Percentiles rank a stretch among this genome's conserved stretches.
Evolutionary conservation across 2,888 invertebrate species (phyloP).

Genomic region (Thera obeliscata): DNA sequence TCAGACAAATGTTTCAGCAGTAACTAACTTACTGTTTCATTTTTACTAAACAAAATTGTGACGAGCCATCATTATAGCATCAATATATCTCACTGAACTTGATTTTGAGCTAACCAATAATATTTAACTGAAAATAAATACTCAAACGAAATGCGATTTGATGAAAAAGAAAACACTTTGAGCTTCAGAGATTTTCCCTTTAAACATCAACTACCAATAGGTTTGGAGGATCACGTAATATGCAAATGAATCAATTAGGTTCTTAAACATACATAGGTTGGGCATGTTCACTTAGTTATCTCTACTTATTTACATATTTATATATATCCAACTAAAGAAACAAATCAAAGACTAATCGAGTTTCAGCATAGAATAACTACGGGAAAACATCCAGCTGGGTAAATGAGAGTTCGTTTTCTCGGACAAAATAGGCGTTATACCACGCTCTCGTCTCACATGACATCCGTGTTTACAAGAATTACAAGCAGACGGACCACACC

Average conservation of each 20-base stretch:
- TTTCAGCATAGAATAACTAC: neutral
- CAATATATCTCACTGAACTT: neutral
- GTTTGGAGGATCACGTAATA: too few species aligned
- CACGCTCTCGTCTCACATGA: slow-evolving; percentile 52
- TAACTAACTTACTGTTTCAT: slow-evolving; percentile 14
- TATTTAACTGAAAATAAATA: too few species aligned
- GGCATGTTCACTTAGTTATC: too few species aligned
- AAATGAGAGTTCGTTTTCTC: slow-evolving; percentile 31
- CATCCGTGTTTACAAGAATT: slow-evolving; percentile 68
- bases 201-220: too few species aligned
- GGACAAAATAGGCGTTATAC: slow-evolving; percentile 49
- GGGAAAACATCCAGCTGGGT: neutral
- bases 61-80: neutral
- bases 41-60: neutral
- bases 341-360: too few species aligned
- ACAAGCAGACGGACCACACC: slow-evolving; percentile 66
- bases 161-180: too few species aligned
- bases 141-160: too few species aligned
- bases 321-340: too few species aligned
- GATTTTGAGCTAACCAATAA: neutral
- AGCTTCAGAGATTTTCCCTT: too few species aligned
- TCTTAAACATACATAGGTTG: too few species aligned
- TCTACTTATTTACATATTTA: too few species aligned
- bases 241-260: too few species aligned
- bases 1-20: slow-evolving; percentile 33